A percentile compares a stretch with the other conserved stretches of the same genome.
phyloP scores from a whole-genome alignment of 2,113 vertebrate genomes.

The Anoplopoma fimbria region DNA sequence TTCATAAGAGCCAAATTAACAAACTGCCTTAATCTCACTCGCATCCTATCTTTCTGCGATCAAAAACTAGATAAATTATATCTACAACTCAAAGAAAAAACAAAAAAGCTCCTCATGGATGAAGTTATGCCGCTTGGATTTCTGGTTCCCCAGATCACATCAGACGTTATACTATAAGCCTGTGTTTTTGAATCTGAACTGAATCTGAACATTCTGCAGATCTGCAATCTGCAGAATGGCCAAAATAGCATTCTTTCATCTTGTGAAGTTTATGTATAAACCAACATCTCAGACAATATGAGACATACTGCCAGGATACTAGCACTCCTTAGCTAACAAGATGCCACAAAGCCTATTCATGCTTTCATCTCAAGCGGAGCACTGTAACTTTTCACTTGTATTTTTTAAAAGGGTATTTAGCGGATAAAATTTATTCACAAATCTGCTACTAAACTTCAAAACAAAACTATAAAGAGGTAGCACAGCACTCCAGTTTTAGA shows the following conservation, averaged over 20 bases:
- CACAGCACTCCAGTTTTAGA: neutral
- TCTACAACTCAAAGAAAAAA: neutral
- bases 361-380: slow-evolving; percentile 8
- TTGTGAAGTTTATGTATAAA: neutral
- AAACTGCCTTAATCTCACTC: neutral
- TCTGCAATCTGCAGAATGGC: neutral
- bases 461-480: slow-evolving; percentile 3
- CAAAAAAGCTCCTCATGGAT: neutral
- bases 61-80: neutral
- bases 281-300: slow-evolving; percentile 20
- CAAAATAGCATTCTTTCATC: slow-evolving; percentile 22
- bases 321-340: neutral
- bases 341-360: slow-evolving; percentile 16
- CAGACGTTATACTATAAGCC: neutral
- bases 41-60: neutral
- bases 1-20: neutral
- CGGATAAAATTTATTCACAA: neutral
- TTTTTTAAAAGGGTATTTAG: slow-evolving; percentile 15
- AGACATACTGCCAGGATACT: neutral
- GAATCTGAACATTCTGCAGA: no score
- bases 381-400: neutral
- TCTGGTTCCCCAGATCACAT: neutral
- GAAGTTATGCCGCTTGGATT: neutral
- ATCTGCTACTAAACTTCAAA: slow-evolving; percentile 32
- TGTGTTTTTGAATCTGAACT: slow-evolving; percentile 4